A percentile compares a stretch with the other conserved stretches of the same genome.
Evolutionary conservation across 2,888 invertebrate genomes (phyloP).

Genomic region (Folsomia candida): DNA sequence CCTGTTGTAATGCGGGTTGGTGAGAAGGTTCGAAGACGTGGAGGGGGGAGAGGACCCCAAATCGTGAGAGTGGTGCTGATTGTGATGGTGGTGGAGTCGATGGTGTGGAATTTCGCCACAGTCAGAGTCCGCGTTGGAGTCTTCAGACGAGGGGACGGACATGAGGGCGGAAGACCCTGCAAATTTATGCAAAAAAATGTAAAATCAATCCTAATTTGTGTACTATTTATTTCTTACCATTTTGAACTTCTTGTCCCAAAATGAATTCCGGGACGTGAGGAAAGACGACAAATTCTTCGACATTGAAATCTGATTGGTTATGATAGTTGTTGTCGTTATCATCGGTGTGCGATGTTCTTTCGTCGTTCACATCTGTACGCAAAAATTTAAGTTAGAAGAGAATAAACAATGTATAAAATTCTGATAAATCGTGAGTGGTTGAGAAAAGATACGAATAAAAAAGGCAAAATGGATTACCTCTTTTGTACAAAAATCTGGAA

Average conservation of each 20-base stretch:
- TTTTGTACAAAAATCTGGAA: not conserved
- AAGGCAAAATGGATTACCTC: too few relatives aligned
- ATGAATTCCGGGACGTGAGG: slow-evolving; percentile 39
- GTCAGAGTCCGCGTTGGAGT: slow-evolving; percentile 28
- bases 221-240: too few relatives aligned
- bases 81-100: too few relatives aligned
- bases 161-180: not conserved
- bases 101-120: too few relatives aligned
- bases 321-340: slow-evolving; percentile 21
- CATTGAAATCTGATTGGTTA: slow-evolving; percentile 35
- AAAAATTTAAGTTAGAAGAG: not conserved
- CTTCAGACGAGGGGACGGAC: slow-evolving; percentile 7
- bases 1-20: too few relatives aligned
- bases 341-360: too few relatives aligned
- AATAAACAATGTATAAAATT: not conserved
- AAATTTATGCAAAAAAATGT: too few relatives aligned
- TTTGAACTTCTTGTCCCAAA: slow-evolving; percentile 29
- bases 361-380: slow-evolving; percentile 22
- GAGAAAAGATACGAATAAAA: too few relatives aligned
- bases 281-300: slow-evolving; percentile 39
- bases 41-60: not conserved
- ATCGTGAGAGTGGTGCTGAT: slow-evolving; percentile 20
- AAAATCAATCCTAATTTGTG: too few relatives aligned
- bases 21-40: too few relatives aligned
- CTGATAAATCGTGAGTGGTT: too few relatives aligned